Conservation (phyloP, 2,113 vertebrate genomes). For the Psettodes erumei region DNA sequence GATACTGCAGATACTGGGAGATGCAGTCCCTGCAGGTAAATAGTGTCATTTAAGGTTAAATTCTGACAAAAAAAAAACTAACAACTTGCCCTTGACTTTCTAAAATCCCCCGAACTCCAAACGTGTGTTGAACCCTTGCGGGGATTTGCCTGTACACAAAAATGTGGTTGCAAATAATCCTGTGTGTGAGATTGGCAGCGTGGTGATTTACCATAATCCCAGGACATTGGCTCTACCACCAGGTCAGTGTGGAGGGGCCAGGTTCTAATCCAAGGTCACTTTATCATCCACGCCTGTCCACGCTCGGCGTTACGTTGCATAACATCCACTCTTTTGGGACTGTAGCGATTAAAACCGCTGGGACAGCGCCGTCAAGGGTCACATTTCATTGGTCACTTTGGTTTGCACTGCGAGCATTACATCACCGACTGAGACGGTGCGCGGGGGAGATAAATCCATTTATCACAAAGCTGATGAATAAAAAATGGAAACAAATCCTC, state of each 20-base stretch:
- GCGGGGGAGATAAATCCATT: conserved; percentile 12
- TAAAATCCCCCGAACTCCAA: conserved; percentile 11
- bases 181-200: conserved; percentile 41
- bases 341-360: conserved; percentile 28
- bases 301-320: conserved; percentile 42
- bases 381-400: not conserved
- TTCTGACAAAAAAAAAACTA: not conserved
- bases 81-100: conserved; percentile 1
- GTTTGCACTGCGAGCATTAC: not conserved
- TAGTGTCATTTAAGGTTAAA: not conserved
- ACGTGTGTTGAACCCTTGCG: conserved; percentile 10
- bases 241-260: conserved; percentile 27
- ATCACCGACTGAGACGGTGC: conserved; percentile 7
- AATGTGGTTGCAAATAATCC: conserved; percentile 50
- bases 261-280: conserved; percentile 72
- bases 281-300: conserved; percentile 25
- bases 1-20: not conserved
- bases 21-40: too few species aligned
- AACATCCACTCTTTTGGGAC: conserved; percentile 39
- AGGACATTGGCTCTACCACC: conserved; percentile 42
- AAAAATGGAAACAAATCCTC: conserved; percentile 45
- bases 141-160: conserved; percentile 25
- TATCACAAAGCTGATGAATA: conserved; percentile 30
- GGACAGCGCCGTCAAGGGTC: not conserved
- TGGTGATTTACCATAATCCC: conserved; percentile 64